Conservation (phyloP, 2,113 vertebrate species). For the Myxocyprinus asiaticus region DNA sequence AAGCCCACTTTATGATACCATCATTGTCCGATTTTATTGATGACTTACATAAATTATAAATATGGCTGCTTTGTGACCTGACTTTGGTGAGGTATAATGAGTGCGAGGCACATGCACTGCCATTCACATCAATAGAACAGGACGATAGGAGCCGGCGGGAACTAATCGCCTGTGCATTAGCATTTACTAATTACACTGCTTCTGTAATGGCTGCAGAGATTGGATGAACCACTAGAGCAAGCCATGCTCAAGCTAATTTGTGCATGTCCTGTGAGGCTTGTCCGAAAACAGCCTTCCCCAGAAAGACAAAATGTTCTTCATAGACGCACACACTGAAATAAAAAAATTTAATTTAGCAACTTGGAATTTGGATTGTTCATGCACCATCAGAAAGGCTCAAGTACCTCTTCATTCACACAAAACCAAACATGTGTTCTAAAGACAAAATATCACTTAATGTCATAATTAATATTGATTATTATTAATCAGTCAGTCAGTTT, state of each 20-base stretch:
- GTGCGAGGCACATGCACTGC: too few relatives aligned
- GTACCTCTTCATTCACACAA: too few relatives aligned
- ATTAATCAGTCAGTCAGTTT: too few relatives aligned
- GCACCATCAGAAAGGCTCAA: too few relatives aligned
- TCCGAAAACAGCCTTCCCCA: slow-evolving; percentile 16
- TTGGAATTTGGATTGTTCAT: background rate
- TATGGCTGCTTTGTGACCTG: too few relatives aligned
- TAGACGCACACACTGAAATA: background rate
- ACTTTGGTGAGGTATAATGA: background rate
- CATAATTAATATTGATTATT: too few relatives aligned
- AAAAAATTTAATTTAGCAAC: background rate
- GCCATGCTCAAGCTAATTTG: slow-evolving; percentile 12
- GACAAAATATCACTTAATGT: too few relatives aligned
- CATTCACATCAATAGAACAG: slow-evolving; percentile 40
- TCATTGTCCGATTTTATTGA: too few relatives aligned
- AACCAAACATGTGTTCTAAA: too few relatives aligned
- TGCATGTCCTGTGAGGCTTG: slow-evolving; percentile 30
- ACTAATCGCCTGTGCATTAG: slow-evolving; percentile 50
- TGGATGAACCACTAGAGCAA: slow-evolving; percentile 32
- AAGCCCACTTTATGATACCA: too few relatives aligned
- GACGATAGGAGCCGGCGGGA: slow-evolving; percentile 41
- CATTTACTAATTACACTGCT: slow-evolving; percentile 45
- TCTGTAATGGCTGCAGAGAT: slow-evolving; percentile 33
- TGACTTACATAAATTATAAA: too few relatives aligned
- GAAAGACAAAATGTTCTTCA: slow-evolving; percentile 17